These are phyloP conservation scores for Lontra canadensis DNA, from an alignment of 2,113 vertebrate species.

Conservation along the genomic window DNA sequence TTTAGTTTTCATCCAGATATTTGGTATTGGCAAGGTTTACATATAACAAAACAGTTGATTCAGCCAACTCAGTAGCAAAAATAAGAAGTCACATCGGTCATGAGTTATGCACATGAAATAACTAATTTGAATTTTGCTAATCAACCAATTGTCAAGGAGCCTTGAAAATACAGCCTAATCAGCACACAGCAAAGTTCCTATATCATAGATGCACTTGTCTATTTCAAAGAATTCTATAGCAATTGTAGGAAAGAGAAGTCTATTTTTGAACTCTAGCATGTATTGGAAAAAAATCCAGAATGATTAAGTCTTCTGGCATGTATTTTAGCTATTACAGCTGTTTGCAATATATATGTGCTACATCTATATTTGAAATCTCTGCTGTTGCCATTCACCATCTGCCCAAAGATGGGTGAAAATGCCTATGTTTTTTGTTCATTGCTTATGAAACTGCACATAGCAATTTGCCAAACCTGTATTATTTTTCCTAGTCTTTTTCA, in stretches of 20 bases:
- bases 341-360: slow-evolving; percentile 59
- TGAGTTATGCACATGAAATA: slow-evolving; percentile 43
- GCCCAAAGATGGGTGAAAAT: slow-evolving; percentile 68
- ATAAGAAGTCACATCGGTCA: slow-evolving; percentile 21
- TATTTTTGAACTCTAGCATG: slow-evolving; percentile 71
- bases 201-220: slow-evolving; percentile 56
- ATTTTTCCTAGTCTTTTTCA: slow-evolving; percentile 63
- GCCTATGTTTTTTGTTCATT: slow-evolving; percentile 58
- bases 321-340: slow-evolving; percentile 71
- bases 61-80: slow-evolving; percentile 52
- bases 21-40: not conserved
- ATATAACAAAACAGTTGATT: slow-evolving; percentile 49
- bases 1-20: slow-evolving; percentile 15
- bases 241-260: slow-evolving; percentile 58
- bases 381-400: slow-evolving; percentile 61
- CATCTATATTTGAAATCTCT: slow-evolving; percentile 74
- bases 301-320: slow-evolving; percentile 69
- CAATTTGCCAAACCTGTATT: slow-evolving; percentile 64
- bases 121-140: slow-evolving; percentile 57
- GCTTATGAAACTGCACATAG: slow-evolving; percentile 61
- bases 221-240: slow-evolving; percentile 49
- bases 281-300: slow-evolving; percentile 54
- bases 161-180: slow-evolving; percentile 62
- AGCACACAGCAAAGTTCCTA: slow-evolving; percentile 43
- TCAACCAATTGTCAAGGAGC: slow-evolving; percentile 52